A percentile compares a stretch with the other conserved stretches of the same genome.
These are phyloP conservation scores for Glaucopsyche alexis DNA, from an alignment of 2,888 invertebrate species.

Conservation along the genomic window DNA sequence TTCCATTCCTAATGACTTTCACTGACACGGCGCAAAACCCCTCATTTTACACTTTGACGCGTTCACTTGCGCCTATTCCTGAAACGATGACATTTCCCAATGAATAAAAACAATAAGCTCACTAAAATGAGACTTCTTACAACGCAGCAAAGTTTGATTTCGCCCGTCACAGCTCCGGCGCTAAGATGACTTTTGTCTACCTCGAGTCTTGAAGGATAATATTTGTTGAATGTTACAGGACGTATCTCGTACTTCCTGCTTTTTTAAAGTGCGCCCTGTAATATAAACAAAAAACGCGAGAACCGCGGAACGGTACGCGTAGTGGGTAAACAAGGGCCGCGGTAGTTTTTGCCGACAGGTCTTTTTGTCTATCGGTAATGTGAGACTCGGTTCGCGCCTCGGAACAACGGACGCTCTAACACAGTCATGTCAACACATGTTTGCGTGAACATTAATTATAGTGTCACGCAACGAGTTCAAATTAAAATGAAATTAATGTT, in stretches of 20 bases:
- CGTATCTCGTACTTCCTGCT: conserved; percentile 46
- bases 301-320: conserved; percentile 41
- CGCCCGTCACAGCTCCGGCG: conserved; percentile 44
- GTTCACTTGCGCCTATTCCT: conserved; percentile 76
- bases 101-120: conserved; percentile 53
- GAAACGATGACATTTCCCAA: conserved; percentile 73
- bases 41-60: conserved; percentile 81
- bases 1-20: conserved; percentile 79
- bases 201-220: conserved; percentile 72
- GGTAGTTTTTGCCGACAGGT: conserved; percentile 53
- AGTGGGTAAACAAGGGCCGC: conserved; percentile 40
- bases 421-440: conserved; percentile 49
- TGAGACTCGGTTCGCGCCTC: conserved; percentile 74
- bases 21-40: conserved; percentile 77
- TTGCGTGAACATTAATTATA: conserved; percentile 52
- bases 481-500: conserved; percentile 44
- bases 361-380: conserved; percentile 75
- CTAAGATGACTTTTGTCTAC: conserved; percentile 73
- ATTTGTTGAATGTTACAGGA: conserved; percentile 54
- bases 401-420: conserved; percentile 67
- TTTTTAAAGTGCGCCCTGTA: conserved; percentile 50
- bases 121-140: conserved; percentile 46
- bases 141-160: conserved; percentile 58
- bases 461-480: conserved; percentile 52
- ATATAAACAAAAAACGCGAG: conserved; percentile 44